A percentile compares a stretch with the other conserved stretches of the same genome.
Conservation (phyloP, 2,888 invertebrate species). For the Apotomis betuletana region DNA sequence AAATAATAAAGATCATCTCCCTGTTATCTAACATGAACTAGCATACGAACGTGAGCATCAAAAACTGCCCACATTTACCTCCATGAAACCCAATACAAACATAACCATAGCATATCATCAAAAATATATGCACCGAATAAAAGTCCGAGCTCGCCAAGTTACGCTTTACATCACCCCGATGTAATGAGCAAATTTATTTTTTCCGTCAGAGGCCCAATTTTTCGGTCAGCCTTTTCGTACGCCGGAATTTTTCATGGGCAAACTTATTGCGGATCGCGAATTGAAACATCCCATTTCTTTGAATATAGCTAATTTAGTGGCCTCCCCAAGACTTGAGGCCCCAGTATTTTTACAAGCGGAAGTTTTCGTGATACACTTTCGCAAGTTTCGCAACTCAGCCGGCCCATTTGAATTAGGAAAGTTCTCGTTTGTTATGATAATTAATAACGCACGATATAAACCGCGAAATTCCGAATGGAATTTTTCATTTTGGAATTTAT, state of each 20-base stretch:
- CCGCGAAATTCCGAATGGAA: slow-evolving; percentile 36
- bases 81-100: background rate
- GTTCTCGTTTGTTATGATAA: slow-evolving; percentile 40
- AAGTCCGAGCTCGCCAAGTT: slow-evolving; percentile 27
- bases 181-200: slow-evolving; percentile 53
- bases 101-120: slow-evolving; percentile 18
- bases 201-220: slow-evolving; percentile 44
- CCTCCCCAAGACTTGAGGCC: slow-evolving; percentile 36
- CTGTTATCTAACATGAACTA: no score
- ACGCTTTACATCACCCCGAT: slow-evolving; percentile 44
- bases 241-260: slow-evolving; percentile 49
- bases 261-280: slow-evolving; percentile 55
- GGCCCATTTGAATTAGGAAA: slow-evolving; percentile 30
- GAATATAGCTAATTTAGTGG: slow-evolving; percentile 70
- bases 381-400: slow-evolving; percentile 46
- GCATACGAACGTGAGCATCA: background rate
- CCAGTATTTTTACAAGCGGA: slow-evolving; percentile 53
- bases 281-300: slow-evolving; percentile 63
- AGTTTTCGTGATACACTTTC: slow-evolving; percentile 50
- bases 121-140: slow-evolving; percentile 36
- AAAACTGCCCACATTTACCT: background rate
- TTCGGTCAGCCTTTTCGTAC: slow-evolving; percentile 49
- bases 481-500: slow-evolving; percentile 41
- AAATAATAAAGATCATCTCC: no score
- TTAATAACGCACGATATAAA: slow-evolving; percentile 36